These are phyloP conservation scores for Etia nguti DNA, from an alignment of 2,113 vertebrate genomes.

Conservation along the genomic window DNA sequence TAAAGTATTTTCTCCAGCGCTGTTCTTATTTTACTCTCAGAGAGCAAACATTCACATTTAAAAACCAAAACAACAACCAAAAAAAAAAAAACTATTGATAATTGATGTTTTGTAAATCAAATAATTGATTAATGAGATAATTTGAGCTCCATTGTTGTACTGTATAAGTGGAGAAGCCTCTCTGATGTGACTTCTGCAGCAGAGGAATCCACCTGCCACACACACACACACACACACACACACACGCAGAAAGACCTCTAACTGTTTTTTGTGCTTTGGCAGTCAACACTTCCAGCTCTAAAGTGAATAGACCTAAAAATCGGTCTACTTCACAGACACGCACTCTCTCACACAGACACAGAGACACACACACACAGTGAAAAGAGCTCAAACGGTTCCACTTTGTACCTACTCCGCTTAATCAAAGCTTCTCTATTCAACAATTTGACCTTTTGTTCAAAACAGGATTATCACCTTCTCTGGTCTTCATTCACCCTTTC, in stretches of 20 bases:
- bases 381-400: slow-evolving; percentile 78
- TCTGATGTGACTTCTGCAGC: slow-evolving; percentile 8
- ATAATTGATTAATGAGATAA: background rate
- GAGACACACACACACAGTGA: slow-evolving; percentile 26
- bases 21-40: background rate
- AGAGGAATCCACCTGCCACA: slow-evolving; percentile 40
- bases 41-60: background rate
- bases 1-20: background rate
- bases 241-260: slow-evolving; percentile 75
- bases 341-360: slow-evolving; percentile 9
- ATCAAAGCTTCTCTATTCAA: slow-evolving; percentile 99
- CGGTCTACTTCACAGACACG: slow-evolving; percentile 24
- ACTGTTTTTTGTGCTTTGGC: slow-evolving; percentile 85
- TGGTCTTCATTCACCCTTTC: slow-evolving; percentile 70
- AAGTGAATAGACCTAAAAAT: slow-evolving; percentile 82
- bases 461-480: slow-evolving; percentile 99
- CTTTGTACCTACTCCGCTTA: slow-evolving; percentile 99
- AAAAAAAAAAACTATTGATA: background rate
- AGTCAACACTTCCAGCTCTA: slow-evolving; percentile 89
- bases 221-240: background rate
- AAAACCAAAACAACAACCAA: background rate
- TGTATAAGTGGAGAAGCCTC: background rate
- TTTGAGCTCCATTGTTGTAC: background rate
- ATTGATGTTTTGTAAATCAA: background rate
- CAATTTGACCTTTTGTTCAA: slow-evolving; percentile 99